A percentile compares a stretch with the other conserved stretches of the same genome.
phyloP scores from a whole-genome alignment of 2,888 invertebrate genomes.

The Torymus aiolomorphi region DNA sequence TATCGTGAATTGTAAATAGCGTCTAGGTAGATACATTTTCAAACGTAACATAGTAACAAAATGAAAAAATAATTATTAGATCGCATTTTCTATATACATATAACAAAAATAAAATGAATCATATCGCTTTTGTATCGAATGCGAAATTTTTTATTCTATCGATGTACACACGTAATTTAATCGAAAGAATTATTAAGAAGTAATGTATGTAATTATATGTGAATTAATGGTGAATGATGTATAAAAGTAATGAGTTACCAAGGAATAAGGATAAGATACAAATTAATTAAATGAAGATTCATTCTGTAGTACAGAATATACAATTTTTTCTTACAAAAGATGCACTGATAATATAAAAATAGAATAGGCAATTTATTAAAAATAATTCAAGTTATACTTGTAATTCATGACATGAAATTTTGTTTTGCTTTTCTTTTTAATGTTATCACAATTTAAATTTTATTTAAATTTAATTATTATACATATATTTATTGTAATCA shows the following conservation, averaged over 20 bases:
- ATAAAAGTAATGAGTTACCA: too few relatives aligned
- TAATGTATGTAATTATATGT: constrained; percentile 6
- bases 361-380: not conserved
- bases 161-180: constrained; percentile 23
- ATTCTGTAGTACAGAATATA: too few relatives aligned
- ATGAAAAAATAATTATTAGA: constrained; percentile 3
- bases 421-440: too few relatives aligned
- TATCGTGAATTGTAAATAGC: constrained; percentile 46
- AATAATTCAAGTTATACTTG: too few relatives aligned
- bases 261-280: too few relatives aligned
- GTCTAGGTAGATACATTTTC: constrained; percentile 47
- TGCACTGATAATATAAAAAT: too few relatives aligned
- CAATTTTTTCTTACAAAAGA: too few relatives aligned
- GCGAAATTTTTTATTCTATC: constrained; percentile 42
- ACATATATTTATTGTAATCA: too few relatives aligned
- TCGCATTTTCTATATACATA: constrained; percentile 37
- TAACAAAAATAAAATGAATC: constrained; percentile 17
- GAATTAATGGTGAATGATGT: not conserved
- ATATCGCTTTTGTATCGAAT: constrained; percentile 52
- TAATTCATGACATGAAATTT: too few relatives aligned
- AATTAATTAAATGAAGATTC: too few relatives aligned
- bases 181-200: not conserved
- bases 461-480: too few relatives aligned
- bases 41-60: constrained; percentile 11
- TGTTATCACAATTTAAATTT: too few relatives aligned